These are phyloP conservation scores for Apotomis capreana DNA, from an alignment of 2,888 invertebrate genomes.

Conservation along the genomic window DNA sequence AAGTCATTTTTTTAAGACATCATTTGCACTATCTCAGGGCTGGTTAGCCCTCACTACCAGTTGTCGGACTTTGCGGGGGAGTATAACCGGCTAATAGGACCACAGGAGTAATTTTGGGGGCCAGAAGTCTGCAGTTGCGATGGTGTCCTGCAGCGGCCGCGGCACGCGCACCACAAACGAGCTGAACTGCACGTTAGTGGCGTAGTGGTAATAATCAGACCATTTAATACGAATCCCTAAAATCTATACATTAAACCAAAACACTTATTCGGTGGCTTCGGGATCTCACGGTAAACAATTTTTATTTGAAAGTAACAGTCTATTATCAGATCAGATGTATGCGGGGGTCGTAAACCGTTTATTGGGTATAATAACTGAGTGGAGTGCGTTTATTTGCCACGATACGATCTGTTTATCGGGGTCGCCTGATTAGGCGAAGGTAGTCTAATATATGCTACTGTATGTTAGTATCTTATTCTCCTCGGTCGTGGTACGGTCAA, in stretches of 20 bases:
- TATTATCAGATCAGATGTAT: constrained; percentile 62
- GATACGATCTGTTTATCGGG: constrained; percentile 73
- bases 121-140: too few relatives aligned
- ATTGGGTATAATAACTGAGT: constrained; percentile 74
- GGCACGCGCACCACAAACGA: too few relatives aligned
- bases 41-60: too few relatives aligned
- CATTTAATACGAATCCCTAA: constrained; percentile 45
- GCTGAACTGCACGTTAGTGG: too few relatives aligned
- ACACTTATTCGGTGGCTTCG: constrained; percentile 49
- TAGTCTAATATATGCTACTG: background rate
- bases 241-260: constrained; percentile 45
- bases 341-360: constrained; percentile 62
- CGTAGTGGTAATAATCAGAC: background rate
- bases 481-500: too few relatives aligned
- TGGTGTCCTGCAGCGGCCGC: too few relatives aligned
- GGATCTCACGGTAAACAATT: constrained; percentile 67
- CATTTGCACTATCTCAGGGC: too few relatives aligned
- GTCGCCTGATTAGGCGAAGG: constrained; percentile 14
- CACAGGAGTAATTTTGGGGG: too few relatives aligned
- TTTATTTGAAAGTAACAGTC: constrained; percentile 64
- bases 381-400: constrained; percentile 66
- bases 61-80: too few relatives aligned
- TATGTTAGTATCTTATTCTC: background rate
- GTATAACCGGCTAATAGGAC: too few relatives aligned
- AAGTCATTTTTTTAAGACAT: too few relatives aligned